Percentiles rank a stretch among this genome's conserved stretches.
Conservation (phyloP, 2,797 vertebrate species). For the Acipenser ruthenus region DNA sequence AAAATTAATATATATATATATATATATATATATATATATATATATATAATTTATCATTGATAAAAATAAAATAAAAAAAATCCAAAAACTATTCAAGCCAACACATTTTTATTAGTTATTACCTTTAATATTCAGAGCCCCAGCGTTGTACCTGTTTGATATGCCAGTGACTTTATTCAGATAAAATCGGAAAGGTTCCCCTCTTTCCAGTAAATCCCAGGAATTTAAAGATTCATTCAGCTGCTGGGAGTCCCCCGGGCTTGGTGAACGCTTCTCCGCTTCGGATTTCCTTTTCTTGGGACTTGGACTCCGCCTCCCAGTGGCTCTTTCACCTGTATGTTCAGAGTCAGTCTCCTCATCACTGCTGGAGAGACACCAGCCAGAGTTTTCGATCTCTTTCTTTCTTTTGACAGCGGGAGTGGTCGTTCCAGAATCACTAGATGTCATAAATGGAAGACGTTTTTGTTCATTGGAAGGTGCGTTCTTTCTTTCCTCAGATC, state of each 20-base stretch:
- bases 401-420: slow-evolving; percentile 49
- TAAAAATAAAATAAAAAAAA: slow-evolving; percentile 20
- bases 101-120: slow-evolving; percentile 15
- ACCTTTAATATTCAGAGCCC: slow-evolving; percentile 91
- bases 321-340: slow-evolving; percentile 17
- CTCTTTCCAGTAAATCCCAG: slow-evolving; percentile 58
- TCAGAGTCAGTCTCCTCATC: slow-evolving; percentile 53
- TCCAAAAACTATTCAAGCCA: too few species aligned
- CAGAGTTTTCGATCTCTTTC: slow-evolving; percentile 55
- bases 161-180: slow-evolving; percentile 89
- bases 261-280: slow-evolving; percentile 38
- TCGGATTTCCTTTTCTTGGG: slow-evolving; percentile 34
- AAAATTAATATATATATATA: slow-evolving; percentile 70
- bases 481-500: slow-evolving; percentile 52
- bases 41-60: slow-evolving; percentile 95
- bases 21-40: slow-evolving; percentile 93
- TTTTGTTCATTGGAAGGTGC: slow-evolving; percentile 37
- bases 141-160: slow-evolving; percentile 72
- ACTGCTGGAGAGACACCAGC: slow-evolving; percentile 90
- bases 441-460: slow-evolving; percentile 42
- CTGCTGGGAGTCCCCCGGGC: slow-evolving; percentile 42
- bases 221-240: slow-evolving; percentile 68
- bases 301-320: slow-evolving; percentile 3
- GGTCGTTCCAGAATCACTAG: slow-evolving; percentile 21
- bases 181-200: slow-evolving; percentile 79